A percentile compares a stretch with the other conserved stretches of the same genome.
These are phyloP conservation scores for Heterotilapia buettikoferi DNA, from an alignment of 2,113 vertebrate species.

Conservation along the genomic window DNA sequence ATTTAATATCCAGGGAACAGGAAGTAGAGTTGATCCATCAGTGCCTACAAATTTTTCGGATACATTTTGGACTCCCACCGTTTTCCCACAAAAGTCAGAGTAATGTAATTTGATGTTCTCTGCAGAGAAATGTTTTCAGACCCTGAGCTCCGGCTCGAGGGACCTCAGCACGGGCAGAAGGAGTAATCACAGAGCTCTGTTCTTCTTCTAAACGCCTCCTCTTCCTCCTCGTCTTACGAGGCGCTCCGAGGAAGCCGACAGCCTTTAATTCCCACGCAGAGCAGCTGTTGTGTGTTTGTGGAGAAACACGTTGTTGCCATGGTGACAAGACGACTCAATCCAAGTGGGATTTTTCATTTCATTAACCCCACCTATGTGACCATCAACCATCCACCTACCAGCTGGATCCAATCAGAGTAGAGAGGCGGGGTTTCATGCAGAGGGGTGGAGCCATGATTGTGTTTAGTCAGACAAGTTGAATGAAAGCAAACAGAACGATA, in stretches of 20 bases:
- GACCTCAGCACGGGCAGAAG: not conserved
- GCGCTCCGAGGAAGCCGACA: not conserved
- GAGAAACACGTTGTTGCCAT: not conserved
- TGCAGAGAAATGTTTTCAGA: not conserved
- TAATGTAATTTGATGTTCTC: accelerated
- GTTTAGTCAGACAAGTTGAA: not conserved
- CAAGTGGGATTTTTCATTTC: not conserved
- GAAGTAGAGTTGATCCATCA: not conserved
- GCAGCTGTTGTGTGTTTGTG: not conserved
- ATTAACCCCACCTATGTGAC: not conserved
- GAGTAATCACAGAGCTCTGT: not conserved
- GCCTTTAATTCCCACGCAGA: not conserved
- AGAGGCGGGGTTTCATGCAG: not conserved
- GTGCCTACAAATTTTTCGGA: accelerated
- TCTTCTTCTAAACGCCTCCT: not conserved
- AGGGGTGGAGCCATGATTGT: not conserved
- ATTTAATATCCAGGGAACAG: not conserved
- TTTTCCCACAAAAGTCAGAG: not conserved
- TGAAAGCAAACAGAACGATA: not conserved
- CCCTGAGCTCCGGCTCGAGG: not conserved
- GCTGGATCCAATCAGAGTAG: not conserved
- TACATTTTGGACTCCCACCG: not conserved
- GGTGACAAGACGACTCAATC: not conserved
- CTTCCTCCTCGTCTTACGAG: not conserved
- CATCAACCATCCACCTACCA: not conserved